Conservation (phyloP, 2,113 vertebrate species). For the Neodon shergylaensis region DNA sequence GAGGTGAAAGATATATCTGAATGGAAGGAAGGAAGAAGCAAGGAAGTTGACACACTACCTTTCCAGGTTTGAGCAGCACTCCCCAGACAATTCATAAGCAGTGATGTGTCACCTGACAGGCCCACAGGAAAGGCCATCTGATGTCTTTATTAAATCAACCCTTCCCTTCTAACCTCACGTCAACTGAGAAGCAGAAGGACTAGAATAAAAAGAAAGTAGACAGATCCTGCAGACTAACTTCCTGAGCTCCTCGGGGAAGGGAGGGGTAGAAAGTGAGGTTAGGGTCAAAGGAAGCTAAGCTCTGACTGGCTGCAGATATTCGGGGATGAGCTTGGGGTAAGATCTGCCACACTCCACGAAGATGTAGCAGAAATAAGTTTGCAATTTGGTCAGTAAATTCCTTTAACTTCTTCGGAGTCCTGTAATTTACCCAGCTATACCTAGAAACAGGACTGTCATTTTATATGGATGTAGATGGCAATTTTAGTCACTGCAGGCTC, state of each 20-base stretch:
- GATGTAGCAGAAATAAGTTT: constrained; percentile 51
- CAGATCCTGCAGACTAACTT: constrained; percentile 17
- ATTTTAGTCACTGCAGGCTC: constrained; percentile 60
- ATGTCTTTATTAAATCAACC: constrained; percentile 38
- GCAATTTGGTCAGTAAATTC: constrained; percentile 60
- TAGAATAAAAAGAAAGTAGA: not conserved
- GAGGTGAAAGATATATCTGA: constrained; percentile 13
- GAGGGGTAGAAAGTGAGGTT: not conserved
- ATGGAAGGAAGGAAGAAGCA: not conserved
- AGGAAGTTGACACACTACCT: not conserved
- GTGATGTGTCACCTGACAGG: constrained; percentile 2
- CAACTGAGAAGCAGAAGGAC: not conserved
- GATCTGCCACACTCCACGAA: constrained; percentile 43
- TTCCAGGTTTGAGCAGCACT: constrained; percentile 7
- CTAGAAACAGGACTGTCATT: constrained; percentile 54
- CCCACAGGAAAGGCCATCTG: not conserved
- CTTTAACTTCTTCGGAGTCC: constrained; percentile 57
- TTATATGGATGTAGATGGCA: constrained; percentile 43
- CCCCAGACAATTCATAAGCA: constrained; percentile 47
- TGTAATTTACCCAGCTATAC: constrained; percentile 53
- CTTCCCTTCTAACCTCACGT: not conserved
- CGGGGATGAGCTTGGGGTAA: constrained; percentile 7
- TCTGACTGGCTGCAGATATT: not conserved
- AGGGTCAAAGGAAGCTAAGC: constrained; percentile 46
- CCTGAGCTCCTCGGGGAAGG: not conserved